Base-by-base conservation (phyloP, 2,113 vertebrate species). In the Nyctibius bracteatus region DNA sequence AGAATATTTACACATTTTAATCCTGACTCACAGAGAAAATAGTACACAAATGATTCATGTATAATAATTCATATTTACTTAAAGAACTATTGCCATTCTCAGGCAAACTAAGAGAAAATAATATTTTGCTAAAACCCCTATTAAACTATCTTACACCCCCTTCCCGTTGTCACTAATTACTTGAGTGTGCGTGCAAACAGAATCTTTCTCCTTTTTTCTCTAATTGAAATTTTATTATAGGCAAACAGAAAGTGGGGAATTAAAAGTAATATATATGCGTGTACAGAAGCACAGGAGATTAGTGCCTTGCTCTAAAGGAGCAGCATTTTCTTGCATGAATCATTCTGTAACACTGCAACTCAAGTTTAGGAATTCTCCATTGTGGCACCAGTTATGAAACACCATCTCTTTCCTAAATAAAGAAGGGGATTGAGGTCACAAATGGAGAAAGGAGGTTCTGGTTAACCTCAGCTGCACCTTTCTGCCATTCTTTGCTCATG, bases 161-260 rank as follows among this genome's bases (percentile, higher is more conserved):
- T 97, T 97, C 61, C 75, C 5, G 4, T 93, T 63, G 33, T 70
- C 89, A 93, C 90, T 98, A 97, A 97, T 97, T 97, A 88, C 62
- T 57, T 11, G 22, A 73, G 43, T 92, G 79, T 72, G 35, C 57
- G 9, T 81, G 72, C 95, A 97, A 96, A 96, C 62, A 97, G 81
- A 91, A 95, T 33, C 66, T 91, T 96, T 95, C 61, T 92, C 62
- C 43, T 12, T 81, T 59, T 90, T 90, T 57, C 41, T 89, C 87
- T 96, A 97, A 96, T 97, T 95, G 96, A 97, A 96, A 96, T 96
- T 97, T 94, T 94, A 91, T 94, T 97, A 82, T 86, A 92, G 35
- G 63, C 92, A 98, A 98, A 90, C 79, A 93, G 89, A 97, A 65
- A 92, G 16, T 66, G 62, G 61, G n/a, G 90, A 97, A 97, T 98